Evolutionary conservation across 2,113 vertebrate genomes (phyloP).

Genomic region (Gymnobelideus leadbeateri): DNA sequence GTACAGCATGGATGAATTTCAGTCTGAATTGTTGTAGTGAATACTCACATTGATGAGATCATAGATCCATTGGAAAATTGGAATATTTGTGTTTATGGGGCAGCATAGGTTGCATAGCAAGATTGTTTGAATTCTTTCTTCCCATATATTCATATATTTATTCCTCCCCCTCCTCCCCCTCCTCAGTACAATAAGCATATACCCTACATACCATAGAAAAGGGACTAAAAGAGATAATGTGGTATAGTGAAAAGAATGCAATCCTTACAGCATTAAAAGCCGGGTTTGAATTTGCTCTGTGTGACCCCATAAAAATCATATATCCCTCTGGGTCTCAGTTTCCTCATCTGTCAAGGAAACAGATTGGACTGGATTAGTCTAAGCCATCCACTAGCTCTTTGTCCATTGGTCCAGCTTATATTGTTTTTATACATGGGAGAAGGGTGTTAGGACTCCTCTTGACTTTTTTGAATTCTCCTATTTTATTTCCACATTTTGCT

Average conservation of each 20-base stretch:
- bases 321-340: not conserved
- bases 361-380: not conserved
- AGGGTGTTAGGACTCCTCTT: not conserved
- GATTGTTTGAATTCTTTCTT: not conserved
- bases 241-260: not conserved
- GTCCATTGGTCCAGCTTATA: not conserved
- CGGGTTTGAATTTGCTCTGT: not conserved
- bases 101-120: not conserved
- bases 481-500: not conserved
- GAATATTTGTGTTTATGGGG: not conserved
- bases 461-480: not conserved
- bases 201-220: not conserved
- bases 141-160: not conserved
- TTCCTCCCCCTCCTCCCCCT: not conserved
- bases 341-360: not conserved
- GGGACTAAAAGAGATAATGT: not conserved
- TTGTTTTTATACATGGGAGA: not conserved
- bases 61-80: not conserved
- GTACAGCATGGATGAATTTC: not conserved
- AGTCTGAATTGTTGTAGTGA: not conserved
- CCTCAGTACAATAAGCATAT: not conserved
- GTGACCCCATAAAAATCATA: not conserved
- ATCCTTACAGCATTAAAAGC: not conserved
- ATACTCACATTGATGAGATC: not conserved
- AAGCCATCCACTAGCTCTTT: not conserved